These are phyloP conservation scores for Drosophila triauraria DNA, from an alignment of 1,140 invertebrate species.

Conservation along the genomic window DNA sequence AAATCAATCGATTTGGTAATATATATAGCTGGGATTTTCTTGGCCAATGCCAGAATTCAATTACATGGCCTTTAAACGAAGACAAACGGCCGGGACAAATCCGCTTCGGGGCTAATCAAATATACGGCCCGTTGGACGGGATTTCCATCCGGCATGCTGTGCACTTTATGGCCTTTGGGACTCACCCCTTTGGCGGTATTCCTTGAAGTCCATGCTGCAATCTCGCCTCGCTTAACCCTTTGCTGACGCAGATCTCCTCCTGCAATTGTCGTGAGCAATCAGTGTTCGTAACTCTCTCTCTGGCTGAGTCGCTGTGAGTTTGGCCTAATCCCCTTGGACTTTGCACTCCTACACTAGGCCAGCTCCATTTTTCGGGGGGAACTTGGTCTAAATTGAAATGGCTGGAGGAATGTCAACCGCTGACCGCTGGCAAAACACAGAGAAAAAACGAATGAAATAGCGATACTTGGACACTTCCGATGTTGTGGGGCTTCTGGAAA, in stretches of 20 bases:
- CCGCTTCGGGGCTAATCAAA: slow-evolving; percentile 45
- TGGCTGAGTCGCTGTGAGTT: slow-evolving; percentile 28
- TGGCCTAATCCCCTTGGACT: slow-evolving; percentile 43
- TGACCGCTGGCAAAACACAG: slow-evolving; percentile 48
- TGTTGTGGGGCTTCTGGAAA: slow-evolving; percentile 79
- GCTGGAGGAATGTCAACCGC: slow-evolving; percentile 58
- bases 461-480: slow-evolving; percentile 59
- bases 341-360: slow-evolving; percentile 23
- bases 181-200: slow-evolving; percentile 80
- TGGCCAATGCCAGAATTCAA: slow-evolving; percentile 5
- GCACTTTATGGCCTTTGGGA: slow-evolving; percentile 56
- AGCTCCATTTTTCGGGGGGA: slow-evolving; percentile 45
- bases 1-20: background rate
- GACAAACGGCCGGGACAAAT: slow-evolving; percentile 48
- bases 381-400: slow-evolving; percentile 49
- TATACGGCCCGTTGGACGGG: slow-evolving; percentile 34
- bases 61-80: slow-evolving; percentile 39
- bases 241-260: slow-evolving; percentile 33
- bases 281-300: background rate
- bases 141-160: slow-evolving; percentile 52
- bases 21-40: background rate
- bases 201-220: slow-evolving; percentile 76
- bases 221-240: slow-evolving; percentile 18
- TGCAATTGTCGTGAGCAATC: slow-evolving; percentile 41
- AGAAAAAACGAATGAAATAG: slow-evolving; percentile 37